Base-by-base conservation (phyloP, 2,888 invertebrate genomes). In the Cheilosia grossa region DNA sequence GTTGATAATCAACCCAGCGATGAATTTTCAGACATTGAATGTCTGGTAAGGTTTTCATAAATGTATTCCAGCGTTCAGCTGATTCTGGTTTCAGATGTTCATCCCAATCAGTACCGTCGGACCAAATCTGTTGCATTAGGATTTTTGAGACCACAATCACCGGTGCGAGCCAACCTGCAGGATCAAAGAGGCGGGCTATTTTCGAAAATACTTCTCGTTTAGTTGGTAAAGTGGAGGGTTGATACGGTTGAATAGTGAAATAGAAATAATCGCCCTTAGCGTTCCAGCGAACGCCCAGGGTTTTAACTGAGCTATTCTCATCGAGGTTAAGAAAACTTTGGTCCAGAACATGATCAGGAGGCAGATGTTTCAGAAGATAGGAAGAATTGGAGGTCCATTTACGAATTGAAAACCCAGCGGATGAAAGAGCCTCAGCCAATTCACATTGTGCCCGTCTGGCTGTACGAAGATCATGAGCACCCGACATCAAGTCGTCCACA, bases 161-260 rank as follows among this genome's bases (percentile, higher is more conserved):
- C n/a, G n/a, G n/a, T n/a, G n/a, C n/a, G n/a, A n/a, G n/a, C n/a
- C n/a, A n/a, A n/a, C n/a, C n/a, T n/a, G 80, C 70, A n/a, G 82
- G 78, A 59, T 83, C 75, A 19, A 82, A 86, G 5, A 86, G n/a
- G n/a, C 64, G 78, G 0, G 83, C 74, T 6, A 86, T 87, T 40
- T 44, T 17, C 1, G 82, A 82, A 1, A 86, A 54, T 10, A 83
- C 61, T 58, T 82, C 66, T 9, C 86, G 58, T 54, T 85, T 85
- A 0, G 72, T 82, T 13, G 47, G 58, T 0, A 2, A 1, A 7
- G 51, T 9, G 30, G 30, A 30, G 9, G 30, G 9, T 6, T 30
- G 30, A 33, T 66, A 67, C 9, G 47, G 59, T 49, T 44, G 63
- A 2, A 42, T 44, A 30, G 10, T 44, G 37, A 82, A 82, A 42